Evolutionary conservation across 2,797 vertebrate species (phyloP).

Genomic region (Babyrousa celebensis): DNA sequence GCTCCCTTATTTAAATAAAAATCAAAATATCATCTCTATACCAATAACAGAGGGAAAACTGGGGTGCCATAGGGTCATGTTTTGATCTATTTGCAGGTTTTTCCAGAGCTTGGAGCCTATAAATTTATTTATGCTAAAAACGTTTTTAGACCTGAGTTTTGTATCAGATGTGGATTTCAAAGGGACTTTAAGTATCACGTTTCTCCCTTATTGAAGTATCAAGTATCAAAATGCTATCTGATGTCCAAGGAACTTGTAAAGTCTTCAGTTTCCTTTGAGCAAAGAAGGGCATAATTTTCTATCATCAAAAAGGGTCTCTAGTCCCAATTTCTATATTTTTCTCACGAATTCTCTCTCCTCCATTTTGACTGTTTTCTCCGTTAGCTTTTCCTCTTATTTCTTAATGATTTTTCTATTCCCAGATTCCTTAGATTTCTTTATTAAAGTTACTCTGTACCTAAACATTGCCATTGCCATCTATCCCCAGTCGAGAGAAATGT

Average conservation of each 20-base stretch:
- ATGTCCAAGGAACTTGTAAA: slow-evolving; percentile 76
- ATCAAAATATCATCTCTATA: slow-evolving; percentile 59
- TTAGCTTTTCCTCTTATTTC: background rate
- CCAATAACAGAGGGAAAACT: background rate
- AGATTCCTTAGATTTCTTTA: slow-evolving; percentile 14
- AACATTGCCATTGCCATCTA: background rate
- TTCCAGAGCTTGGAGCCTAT: slow-evolving; percentile 60
- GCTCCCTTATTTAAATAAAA: slow-evolving; percentile 76
- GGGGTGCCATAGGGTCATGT: background rate
- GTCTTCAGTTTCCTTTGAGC: slow-evolving; percentile 64
- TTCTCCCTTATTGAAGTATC: slow-evolving; percentile 71
- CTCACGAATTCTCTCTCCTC: background rate
- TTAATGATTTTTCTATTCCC: background rate
- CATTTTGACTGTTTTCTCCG: background rate
- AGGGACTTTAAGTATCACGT: slow-evolving; percentile 65
- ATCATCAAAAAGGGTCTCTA: slow-evolving; percentile 60
- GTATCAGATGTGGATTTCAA: slow-evolving; percentile 72
- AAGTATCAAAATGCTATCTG: slow-evolving; percentile 76
- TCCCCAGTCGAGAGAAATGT: background rate
- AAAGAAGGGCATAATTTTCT: slow-evolving; percentile 74
- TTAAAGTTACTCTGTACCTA: background rate
- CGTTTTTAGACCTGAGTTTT: slow-evolving; percentile 78
- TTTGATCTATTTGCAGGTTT: slow-evolving; percentile 78
- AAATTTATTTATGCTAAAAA: slow-evolving; percentile 82
- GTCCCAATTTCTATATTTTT: slow-evolving; percentile 30